Evolutionary conservation across 2,113 vertebrate genomes (phyloP).

Genomic region (Centropus unirufus): DNA sequence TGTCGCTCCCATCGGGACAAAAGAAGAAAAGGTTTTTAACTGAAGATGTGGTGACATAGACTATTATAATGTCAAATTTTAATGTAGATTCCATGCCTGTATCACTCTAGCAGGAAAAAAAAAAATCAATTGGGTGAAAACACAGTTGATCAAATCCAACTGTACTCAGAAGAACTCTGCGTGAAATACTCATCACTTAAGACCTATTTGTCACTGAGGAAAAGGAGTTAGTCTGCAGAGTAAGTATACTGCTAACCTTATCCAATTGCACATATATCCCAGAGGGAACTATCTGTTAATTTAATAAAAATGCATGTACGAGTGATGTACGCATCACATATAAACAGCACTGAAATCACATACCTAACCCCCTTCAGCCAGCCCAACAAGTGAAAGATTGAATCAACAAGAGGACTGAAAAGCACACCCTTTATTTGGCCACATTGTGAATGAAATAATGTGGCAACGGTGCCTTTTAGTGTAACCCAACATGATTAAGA

Average conservation of each 20-base stretch:
- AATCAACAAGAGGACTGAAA: background rate
- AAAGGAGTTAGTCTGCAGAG: background rate
- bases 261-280: background rate
- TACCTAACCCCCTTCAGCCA: background rate
- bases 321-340: rapidly evolving
- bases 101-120: background rate
- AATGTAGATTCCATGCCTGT: background rate
- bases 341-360: rapidly evolving
- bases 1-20: background rate
- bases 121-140: background rate
- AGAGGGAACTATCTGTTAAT: background rate
- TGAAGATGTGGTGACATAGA: background rate
- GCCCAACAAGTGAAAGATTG: background rate
- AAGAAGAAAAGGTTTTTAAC: background rate
- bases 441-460: background rate
- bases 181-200: background rate
- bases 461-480: rapidly evolving
- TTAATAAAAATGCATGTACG: background rate
- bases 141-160: background rate
- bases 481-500: background rate
- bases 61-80: background rate
- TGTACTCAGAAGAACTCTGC: background rate
- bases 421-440: rapidly evolving
- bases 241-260: background rate
- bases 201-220: rapidly evolving